Conservation (phyloP, 2,797 vertebrate genomes). For the Lutjanus campechanus region DNA sequence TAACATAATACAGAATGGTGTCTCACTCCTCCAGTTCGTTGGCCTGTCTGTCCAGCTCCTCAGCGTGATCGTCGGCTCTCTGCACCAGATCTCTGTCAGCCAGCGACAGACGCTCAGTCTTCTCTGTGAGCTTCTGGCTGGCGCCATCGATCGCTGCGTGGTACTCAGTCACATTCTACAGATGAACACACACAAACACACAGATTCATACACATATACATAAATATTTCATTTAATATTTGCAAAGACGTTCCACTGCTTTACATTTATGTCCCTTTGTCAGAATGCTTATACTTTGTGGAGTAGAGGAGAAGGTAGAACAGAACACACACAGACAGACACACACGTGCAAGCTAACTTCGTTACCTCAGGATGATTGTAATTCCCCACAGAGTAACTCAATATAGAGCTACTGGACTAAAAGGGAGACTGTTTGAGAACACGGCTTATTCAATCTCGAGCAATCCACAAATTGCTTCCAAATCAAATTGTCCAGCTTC, state of each 20-base stretch:
- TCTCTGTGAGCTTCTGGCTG: conserved; percentile 85
- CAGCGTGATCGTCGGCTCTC: conserved; percentile 87
- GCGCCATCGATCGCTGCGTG: conserved; percentile 96
- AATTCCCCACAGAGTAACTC: conserved; percentile 43
- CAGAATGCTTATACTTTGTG: neutral
- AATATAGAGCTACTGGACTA: conserved; percentile 39
- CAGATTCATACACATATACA: neutral
- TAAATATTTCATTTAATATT: neutral
- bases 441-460: conserved; percentile 25
- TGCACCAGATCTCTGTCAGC: conserved; percentile 89
- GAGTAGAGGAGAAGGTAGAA: too few relatives aligned
- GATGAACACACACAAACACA: neutral
- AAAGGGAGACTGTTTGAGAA: conserved; percentile 45
- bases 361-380: conserved; percentile 33
- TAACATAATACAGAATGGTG: neutral
- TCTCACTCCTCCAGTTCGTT: conserved; percentile 89
- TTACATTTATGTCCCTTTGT: neutral
- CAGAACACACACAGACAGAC: conserved; percentile 3
- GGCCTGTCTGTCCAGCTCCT: conserved; percentile 88
- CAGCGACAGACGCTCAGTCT: conserved; percentile 87
- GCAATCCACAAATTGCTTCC: conserved; percentile 54
- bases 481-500: conserved; percentile 46
- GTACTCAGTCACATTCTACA: conserved; percentile 89
- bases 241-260: neutral
- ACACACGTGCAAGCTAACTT: conserved; percentile 14